These are phyloP conservation scores for Oxyura jamaicensis DNA, from an alignment of 2,113 vertebrate genomes.

Conservation along the genomic window DNA sequence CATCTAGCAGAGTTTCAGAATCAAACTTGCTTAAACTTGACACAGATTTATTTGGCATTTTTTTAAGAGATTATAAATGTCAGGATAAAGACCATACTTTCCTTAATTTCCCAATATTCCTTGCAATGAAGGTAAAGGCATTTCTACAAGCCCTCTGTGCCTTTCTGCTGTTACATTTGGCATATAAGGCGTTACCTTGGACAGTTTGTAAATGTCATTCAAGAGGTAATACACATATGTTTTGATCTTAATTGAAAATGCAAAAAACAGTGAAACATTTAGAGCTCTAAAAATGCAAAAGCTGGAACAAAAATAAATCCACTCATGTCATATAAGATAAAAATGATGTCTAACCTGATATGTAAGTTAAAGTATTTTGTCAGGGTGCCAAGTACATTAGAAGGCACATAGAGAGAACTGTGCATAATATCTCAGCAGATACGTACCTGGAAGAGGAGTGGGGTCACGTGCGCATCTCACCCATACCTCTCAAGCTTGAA, in stretches of 20 bases:
- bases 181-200: slow-evolving; percentile 3
- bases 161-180: slow-evolving; percentile 11
- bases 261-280: neutral
- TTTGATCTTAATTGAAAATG: slow-evolving; percentile 1
- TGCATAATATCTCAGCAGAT: neutral
- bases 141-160: neutral
- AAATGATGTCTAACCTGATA: neutral
- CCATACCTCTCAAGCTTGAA: neutral
- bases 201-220: neutral
- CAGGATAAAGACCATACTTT: slow-evolving; percentile 25
- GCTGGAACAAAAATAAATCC: slow-evolving; percentile 1
- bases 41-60: slow-evolving; percentile 40
- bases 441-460: neutral
- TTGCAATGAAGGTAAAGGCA: neutral
- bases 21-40: slow-evolving; percentile 18
- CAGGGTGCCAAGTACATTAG: neutral
- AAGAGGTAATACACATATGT: neutral
- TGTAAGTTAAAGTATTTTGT: neutral
- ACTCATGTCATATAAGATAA: neutral
- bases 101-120: neutral
- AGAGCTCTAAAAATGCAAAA: neutral
- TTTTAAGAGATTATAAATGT: slow-evolving; percentile 49
- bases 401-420: neutral
- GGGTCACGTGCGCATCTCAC: neutral
- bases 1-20: slow-evolving; percentile 41